Base-by-base conservation (phyloP, 1,140 invertebrate species). In the Pinna nobilis region DNA sequence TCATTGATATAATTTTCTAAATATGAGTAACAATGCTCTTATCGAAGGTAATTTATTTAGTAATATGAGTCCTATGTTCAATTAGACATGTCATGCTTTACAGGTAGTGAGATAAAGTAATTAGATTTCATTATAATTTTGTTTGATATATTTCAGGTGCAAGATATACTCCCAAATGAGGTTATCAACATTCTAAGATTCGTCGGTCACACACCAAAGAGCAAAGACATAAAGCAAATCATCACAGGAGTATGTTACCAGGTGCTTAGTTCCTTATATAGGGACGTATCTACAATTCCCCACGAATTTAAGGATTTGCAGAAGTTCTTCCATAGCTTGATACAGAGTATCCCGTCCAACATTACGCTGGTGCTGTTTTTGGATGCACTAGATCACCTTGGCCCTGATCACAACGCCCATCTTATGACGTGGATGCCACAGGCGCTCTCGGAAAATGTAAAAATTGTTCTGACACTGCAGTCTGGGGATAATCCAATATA, bases 181-280 rank as follows among this genome's bases (percentile, higher is more conserved):
- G 72, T 70, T 18, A 74, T 86, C 28, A 72, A 66, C 57, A 49
- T 87, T 0, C 51, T 84, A 18, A 76, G 86, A 23, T 88, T 81
- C 73, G 60, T 87, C 9, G 86, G 85, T 6, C 78, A 82, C 28
- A 87, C 86, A 6, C 64, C 77, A 20, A 68, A 75, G 35, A 81
- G 83, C 49, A 72, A 76, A 3, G 80, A 84, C 95, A 20, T 97
- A 95, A 30, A 96, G 97, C 86, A 97, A 94, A 68, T 97, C 94
- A 75, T 99, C 7, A 96, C 96, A 76, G 97, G 96, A 37, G 94
- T 99, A 74, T 98, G 97, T 89, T 95, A 97, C 0, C 87, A 88
- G 60, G 57, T 88, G 1, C 57, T 77, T 6, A 28, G 64, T 18
- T 71, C 80, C 9, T 57, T 83, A 9, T 79, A 73, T 6, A 63